Evolutionary conservation across 2,797 vertebrate species (phyloP).

Genomic region (Babyrousa celebensis): DNA sequence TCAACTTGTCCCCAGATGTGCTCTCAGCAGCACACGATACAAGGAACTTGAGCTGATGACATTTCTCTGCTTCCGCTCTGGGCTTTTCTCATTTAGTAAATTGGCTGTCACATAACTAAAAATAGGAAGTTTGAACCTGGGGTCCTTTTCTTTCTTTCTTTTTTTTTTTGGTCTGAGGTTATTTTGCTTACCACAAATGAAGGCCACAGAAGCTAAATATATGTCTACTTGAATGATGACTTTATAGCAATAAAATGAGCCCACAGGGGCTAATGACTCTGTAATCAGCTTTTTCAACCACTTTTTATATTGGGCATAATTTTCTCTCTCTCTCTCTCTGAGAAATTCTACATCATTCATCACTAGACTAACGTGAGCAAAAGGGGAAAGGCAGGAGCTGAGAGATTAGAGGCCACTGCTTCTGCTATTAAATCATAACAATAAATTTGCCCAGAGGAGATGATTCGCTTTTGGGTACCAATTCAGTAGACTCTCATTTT

Average conservation of each 20-base stretch:
- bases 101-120: constrained; percentile 79
- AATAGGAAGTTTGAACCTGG: constrained; percentile 81
- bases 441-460: constrained; percentile 57
- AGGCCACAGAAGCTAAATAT: constrained; percentile 86
- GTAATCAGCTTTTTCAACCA: constrained; percentile 87
- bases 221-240: constrained; percentile 87
- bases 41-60: neutral
- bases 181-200: constrained; percentile 85
- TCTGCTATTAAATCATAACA: constrained; percentile 63
- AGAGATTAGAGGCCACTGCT: constrained; percentile 79
- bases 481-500: neutral
- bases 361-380: constrained; percentile 84
- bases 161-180: constrained; percentile 72
- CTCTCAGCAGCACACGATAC: neutral
- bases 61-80: constrained; percentile 56
- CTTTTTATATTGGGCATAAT: constrained; percentile 87
- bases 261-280: constrained; percentile 88
- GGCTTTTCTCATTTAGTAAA: constrained; percentile 76
- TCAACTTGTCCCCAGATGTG: neutral
- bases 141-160: constrained; percentile 15
- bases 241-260: constrained; percentile 87
- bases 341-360: constrained; percentile 88
- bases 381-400: constrained; percentile 75
- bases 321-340: constrained; percentile 81
- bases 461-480: constrained; percentile 12